A percentile compares a stretch with the other conserved stretches of the same genome.
phyloP scores from a whole-genome alignment of 2,888 invertebrate genomes.

The Bellardia bayeri region DNA sequence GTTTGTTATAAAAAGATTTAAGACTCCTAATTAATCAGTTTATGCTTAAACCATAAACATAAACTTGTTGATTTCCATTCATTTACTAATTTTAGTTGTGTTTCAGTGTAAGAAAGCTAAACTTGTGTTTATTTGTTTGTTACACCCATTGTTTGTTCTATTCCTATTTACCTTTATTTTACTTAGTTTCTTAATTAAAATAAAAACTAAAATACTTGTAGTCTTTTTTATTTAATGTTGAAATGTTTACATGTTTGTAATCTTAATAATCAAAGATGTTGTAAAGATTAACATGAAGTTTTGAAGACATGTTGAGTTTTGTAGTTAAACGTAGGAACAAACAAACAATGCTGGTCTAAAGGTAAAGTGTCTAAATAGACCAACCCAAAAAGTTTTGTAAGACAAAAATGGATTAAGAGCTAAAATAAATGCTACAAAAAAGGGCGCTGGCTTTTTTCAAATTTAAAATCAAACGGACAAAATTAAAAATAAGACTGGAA shows the following conservation, averaged over 20 bases:
- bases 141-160: slow-evolving; percentile 46
- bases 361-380: slow-evolving; percentile 17
- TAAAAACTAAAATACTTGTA: not conserved
- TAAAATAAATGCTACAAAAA: not conserved
- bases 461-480: too few species aligned
- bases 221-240: too few species aligned
- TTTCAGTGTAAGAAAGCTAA: not conserved
- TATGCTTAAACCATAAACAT: slow-evolving; percentile 1
- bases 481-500: too few species aligned
- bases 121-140: slow-evolving; percentile 28
- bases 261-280: slow-evolving; percentile 49
- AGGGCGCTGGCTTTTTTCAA: not conserved
- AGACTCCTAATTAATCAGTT: slow-evolving; percentile 54
- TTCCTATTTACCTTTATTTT: not conserved
- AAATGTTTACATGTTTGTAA: not conserved
- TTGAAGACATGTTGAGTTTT: not conserved
- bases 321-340: slow-evolving; percentile 6
- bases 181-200: slow-evolving; percentile 42
- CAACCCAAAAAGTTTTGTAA: slow-evolving; percentile 24
- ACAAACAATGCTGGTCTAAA: slow-evolving; percentile 19
- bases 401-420: not conserved
- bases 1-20: not conserved
- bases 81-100: not conserved
- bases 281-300: slow-evolving; percentile 36
- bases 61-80: slow-evolving; percentile 5